These are phyloP conservation scores for Elmis aenea DNA, from an alignment of 2,888 invertebrate species.

Conservation along the genomic window DNA sequence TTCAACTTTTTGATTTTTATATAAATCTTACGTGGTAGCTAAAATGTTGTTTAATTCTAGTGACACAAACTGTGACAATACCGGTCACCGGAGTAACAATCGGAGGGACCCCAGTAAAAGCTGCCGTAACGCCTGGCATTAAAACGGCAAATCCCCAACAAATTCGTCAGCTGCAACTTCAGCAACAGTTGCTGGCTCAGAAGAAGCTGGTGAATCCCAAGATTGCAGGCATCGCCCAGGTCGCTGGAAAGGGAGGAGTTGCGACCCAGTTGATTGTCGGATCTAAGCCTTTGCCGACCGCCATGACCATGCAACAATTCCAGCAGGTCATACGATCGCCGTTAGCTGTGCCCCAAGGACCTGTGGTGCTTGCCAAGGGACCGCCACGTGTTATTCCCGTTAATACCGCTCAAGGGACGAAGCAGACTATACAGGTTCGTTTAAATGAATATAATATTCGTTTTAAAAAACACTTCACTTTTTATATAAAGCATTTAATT, in stretches of 20 bases:
- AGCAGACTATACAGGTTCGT: conserved; percentile 57
- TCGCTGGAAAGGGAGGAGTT: conserved; percentile 47
- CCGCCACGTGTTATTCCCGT: conserved; percentile 64
- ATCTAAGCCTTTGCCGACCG: conserved; percentile 56
- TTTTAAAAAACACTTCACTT: no score
- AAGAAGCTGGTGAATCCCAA: conserved; percentile 57
- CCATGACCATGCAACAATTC: conserved; percentile 69
- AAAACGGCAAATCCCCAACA: conserved; percentile 59
- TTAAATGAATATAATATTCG: no score
- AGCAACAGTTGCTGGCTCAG: conserved; percentile 53
- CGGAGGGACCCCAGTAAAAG: conserved; percentile 42
- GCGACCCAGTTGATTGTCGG: conserved; percentile 68
- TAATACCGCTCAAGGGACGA: conserved; percentile 51
- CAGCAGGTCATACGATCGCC: conserved; percentile 58
- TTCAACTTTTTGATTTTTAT: no score
- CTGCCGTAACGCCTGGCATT: conserved; percentile 35
- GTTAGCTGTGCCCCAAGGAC: conserved; percentile 51
- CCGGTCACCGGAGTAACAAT: conserved; percentile 50
- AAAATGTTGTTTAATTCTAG: conserved; percentile 34
- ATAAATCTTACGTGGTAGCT: no score
- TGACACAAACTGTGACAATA: conserved; percentile 49
- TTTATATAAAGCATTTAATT: not conserved
- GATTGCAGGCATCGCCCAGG: conserved; percentile 57
- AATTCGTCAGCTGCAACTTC: conserved; percentile 60
- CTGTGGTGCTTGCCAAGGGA: conserved; percentile 58